A percentile compares a stretch with the other conserved stretches of the same genome.
phyloP scores from a whole-genome alignment of 2,888 invertebrate species.

The Amaurobius ferox region DNA sequence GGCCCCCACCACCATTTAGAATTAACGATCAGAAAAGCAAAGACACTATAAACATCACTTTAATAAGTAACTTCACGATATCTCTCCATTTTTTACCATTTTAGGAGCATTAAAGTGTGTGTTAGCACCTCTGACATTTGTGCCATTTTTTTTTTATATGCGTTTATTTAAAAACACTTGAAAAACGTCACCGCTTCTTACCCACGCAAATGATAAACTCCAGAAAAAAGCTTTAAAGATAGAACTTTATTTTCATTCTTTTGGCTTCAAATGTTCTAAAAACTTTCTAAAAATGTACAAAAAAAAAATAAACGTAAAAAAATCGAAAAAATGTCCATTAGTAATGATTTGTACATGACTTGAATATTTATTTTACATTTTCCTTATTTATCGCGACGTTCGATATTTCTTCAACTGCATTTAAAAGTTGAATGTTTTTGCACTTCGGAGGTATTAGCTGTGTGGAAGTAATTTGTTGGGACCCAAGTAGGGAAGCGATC shows the following conservation, averaged over 20 bases:
- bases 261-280: not conserved
- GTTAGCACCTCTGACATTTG: not conserved
- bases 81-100: slow-evolving; percentile 2
- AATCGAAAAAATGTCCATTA: slow-evolving; percentile 38
- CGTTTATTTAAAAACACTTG: slow-evolving; percentile 1
- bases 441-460: too few relatives aligned
- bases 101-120: not conserved
- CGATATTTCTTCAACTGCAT: not conserved
- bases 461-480: too few relatives aligned
- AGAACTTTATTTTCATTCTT: not conserved
- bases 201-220: not conserved
- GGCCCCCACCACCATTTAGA: not conserved
- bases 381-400: not conserved
- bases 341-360: slow-evolving; percentile 32
- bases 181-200: not conserved
- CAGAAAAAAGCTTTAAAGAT: not conserved
- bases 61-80: not conserved
- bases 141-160: not conserved
- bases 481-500: too few relatives aligned
- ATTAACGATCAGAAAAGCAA: not conserved
- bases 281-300: not conserved
- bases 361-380: slow-evolving; percentile 5
- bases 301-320: not conserved
- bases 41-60: not conserved
- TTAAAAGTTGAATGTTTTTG: not conserved